These are phyloP conservation scores for Nymphalis urticae DNA, from an alignment of 2,888 invertebrate genomes.

Conservation along the genomic window DNA sequence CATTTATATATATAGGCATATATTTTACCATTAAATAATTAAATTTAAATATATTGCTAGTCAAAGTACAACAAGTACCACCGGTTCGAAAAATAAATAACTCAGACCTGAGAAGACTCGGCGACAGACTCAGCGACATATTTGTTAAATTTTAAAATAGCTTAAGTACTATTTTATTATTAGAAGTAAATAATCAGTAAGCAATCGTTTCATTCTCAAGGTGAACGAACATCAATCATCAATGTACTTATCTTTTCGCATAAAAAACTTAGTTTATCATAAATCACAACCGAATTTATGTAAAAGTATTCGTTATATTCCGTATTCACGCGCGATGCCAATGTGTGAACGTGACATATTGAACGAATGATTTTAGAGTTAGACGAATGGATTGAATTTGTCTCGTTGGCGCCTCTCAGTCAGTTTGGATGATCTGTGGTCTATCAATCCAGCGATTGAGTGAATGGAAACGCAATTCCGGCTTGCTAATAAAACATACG, in stretches of 20 bases:
- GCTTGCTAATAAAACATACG: background rate
- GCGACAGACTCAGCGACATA: too few species aligned
- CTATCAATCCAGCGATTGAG: conserved; percentile 5
- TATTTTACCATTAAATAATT: too few species aligned
- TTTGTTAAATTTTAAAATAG: too few species aligned
- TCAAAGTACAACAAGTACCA: too few species aligned
- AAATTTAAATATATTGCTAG: too few species aligned
- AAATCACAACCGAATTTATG: background rate
- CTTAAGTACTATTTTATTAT: too few species aligned
- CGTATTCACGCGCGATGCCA: background rate
- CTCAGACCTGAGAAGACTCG: too few species aligned
- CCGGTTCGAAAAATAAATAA: too few species aligned
- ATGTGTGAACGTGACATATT: conserved; percentile 16
- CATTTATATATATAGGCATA: too few species aligned
- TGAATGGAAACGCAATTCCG: conserved; percentile 1
- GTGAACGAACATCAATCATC: background rate
- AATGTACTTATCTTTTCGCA: background rate
- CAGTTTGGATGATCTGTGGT: conserved; percentile 16
- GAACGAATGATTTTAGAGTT: conserved; percentile 14
- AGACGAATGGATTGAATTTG: conserved; percentile 26
- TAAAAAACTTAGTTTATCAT: background rate
- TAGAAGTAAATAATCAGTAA: too few species aligned
- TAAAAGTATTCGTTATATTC: background rate
- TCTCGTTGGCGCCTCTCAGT: conserved; percentile 7
- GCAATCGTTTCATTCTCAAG: too few species aligned